Evolutionary conservation across 1,140 invertebrate genomes (phyloP).

Genomic region (Trypoxylus dichotomus): DNA sequence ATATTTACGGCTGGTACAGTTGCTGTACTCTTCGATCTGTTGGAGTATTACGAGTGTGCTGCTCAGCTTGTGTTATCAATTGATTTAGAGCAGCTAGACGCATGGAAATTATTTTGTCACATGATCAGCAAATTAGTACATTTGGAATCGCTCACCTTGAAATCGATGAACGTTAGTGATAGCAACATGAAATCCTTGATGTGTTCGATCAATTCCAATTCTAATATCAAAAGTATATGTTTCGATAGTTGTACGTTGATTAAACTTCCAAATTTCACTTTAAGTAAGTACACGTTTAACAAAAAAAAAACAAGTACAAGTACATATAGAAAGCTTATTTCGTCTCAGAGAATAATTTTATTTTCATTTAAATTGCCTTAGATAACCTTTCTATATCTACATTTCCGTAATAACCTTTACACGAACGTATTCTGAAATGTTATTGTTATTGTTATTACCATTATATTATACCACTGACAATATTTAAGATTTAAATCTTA

Average conservation of each 20-base stretch:
- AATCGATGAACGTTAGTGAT: conserved; percentile 45
- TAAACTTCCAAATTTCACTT: conserved; percentile 44
- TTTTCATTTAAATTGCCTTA: too few relatives aligned
- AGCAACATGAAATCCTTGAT: conserved; percentile 44
- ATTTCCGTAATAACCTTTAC: neutral
- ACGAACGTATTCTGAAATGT: too few relatives aligned
- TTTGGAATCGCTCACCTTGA: conserved; percentile 44
- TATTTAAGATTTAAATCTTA: neutral
- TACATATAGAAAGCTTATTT: too few relatives aligned
- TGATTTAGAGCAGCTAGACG: conserved; percentile 43
- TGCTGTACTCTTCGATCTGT: conserved; percentile 47
- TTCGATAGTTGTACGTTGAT: conserved; percentile 46
- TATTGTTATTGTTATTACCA: neutral
- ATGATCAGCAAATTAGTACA: conserved; percentile 42
- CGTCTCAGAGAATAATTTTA: too few relatives aligned
- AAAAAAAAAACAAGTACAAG: neutral
- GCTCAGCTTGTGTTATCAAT: conserved; percentile 44
- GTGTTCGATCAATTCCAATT: conserved; percentile 41
- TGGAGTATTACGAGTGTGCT: conserved; percentile 48
- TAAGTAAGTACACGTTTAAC: conserved; percentile 41
- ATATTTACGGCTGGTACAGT: conserved; percentile 45
- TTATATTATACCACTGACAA: neutral
- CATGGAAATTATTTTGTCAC: conserved; percentile 45
- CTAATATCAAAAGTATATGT: conserved; percentile 43
- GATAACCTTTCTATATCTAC: too few relatives aligned